These are phyloP conservation scores for Neuroterus valhalla DNA, from an alignment of 1,140 invertebrate species.

Conservation along the genomic window DNA sequence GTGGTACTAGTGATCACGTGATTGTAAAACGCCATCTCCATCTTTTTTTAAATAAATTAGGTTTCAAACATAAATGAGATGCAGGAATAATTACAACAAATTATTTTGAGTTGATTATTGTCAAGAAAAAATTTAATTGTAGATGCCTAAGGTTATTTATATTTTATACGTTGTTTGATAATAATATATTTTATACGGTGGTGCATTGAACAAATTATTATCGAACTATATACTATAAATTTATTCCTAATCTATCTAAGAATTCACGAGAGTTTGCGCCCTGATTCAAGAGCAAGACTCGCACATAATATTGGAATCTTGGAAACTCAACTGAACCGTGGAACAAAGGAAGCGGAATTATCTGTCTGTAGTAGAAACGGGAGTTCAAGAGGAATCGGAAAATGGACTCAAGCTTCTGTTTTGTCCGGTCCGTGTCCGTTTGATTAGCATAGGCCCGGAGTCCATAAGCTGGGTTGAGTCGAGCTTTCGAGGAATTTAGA, in stretches of 20 bases:
- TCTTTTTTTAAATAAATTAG: no score
- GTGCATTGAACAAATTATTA: no score
- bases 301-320: conserved; percentile 21
- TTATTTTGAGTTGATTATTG: no score
- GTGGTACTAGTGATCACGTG: no score
- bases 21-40: no score
- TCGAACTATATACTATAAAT: no score
- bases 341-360: conserved; percentile 19
- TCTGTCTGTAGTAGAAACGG: neutral
- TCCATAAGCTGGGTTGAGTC: conserved; percentile 24
- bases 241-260: neutral
- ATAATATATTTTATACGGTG: no score
- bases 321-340: neutral
- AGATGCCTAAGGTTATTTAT: no score
- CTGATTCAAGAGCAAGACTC: neutral
- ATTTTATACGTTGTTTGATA: no score
- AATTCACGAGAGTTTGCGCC: neutral
- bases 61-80: no score
- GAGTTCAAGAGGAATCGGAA: conserved; percentile 5
- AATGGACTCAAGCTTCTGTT: conserved; percentile 24
- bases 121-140: no score
- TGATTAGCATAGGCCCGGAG: conserved; percentile 25
- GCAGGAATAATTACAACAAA: no score
- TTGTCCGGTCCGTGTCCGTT: conserved; percentile 22
- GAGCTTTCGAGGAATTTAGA: conserved; percentile 22